A percentile compares a stretch with the other conserved stretches of the same genome.
These are phyloP conservation scores for Solenodon paradoxus DNA, from an alignment of 2,113 vertebrate species.

Conservation along the genomic window DNA sequence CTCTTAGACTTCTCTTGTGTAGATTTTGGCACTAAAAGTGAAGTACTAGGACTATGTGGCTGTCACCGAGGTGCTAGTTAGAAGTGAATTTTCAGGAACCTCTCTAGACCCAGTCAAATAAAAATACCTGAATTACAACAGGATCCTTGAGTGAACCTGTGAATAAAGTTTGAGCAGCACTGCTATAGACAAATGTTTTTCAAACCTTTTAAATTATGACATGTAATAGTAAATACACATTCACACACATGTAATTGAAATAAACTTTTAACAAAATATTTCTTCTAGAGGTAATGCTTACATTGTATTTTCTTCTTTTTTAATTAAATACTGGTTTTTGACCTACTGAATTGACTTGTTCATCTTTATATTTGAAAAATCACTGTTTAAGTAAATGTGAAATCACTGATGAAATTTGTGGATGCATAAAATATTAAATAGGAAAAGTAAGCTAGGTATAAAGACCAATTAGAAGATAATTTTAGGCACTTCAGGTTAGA, in stretches of 20 bases:
- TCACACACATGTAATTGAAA: not conserved
- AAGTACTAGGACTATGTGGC: not conserved
- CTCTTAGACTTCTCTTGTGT: not conserved
- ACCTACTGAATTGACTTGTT: not conserved
- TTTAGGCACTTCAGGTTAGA: not conserved
- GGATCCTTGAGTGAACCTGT: not conserved
- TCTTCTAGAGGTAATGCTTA: not conserved
- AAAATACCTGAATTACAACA: not conserved
- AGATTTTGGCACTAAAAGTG: not conserved
- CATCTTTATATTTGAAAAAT: not conserved
- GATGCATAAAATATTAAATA: conserved; percentile 15
- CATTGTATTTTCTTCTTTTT: conserved; percentile 11
- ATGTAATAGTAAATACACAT: not conserved
- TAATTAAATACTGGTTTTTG: not conserved
- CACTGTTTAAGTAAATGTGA: not conserved
- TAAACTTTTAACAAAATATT: not conserved
- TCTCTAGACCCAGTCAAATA: not conserved
- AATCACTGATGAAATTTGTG: not conserved
- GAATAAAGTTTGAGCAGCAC: not conserved
- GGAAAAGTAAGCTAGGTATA: not conserved
- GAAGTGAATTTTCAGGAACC: not conserved
- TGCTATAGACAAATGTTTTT: not conserved
- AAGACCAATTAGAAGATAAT: not conserved
- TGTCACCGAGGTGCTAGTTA: not conserved
- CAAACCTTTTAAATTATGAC: not conserved